Evolutionary conservation across 2,888 invertebrate genomes (phyloP).

Genomic region (Yponomeuta sedellus): DNA sequence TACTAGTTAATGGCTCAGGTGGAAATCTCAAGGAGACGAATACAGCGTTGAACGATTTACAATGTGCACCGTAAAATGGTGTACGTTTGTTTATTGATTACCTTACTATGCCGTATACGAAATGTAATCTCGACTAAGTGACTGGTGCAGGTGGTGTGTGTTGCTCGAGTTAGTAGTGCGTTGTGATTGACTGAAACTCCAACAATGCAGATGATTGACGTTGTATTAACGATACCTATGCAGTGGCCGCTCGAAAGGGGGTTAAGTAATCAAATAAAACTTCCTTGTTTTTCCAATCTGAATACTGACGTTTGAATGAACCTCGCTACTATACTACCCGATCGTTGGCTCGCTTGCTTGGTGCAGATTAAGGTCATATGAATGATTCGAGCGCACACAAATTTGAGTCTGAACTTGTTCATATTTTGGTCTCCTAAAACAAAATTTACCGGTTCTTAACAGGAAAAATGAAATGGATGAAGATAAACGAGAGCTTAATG

Average conservation of each 20-base stretch:
- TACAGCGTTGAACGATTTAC: neutral
- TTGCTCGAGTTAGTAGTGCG: neutral
- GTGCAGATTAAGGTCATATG: too few species aligned
- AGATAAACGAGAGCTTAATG: neutral
- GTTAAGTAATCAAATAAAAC: neutral
- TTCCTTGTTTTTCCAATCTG: neutral
- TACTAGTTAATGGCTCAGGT: neutral
- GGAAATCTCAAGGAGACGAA: neutral
- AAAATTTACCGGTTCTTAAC: too few species aligned
- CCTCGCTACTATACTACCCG: too few species aligned
- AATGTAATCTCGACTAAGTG: slow-evolving; percentile 5
- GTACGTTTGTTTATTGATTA: neutral
- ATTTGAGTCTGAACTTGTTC: too few species aligned
- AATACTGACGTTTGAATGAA: too few species aligned
- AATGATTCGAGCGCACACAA: too few species aligned
- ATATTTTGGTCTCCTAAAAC: too few species aligned
- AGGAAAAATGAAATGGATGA: too few species aligned
- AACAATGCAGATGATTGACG: neutral
- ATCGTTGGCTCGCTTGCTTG: too few species aligned
- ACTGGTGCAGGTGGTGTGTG: neutral
- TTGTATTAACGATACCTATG: neutral
- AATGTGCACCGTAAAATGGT: neutral
- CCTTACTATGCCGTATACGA: neutral
- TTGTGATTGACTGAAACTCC: neutral
- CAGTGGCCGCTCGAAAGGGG: neutral